Conservation (phyloP, 2,113 vertebrate genomes). For the Sylvietta virens region DNA sequence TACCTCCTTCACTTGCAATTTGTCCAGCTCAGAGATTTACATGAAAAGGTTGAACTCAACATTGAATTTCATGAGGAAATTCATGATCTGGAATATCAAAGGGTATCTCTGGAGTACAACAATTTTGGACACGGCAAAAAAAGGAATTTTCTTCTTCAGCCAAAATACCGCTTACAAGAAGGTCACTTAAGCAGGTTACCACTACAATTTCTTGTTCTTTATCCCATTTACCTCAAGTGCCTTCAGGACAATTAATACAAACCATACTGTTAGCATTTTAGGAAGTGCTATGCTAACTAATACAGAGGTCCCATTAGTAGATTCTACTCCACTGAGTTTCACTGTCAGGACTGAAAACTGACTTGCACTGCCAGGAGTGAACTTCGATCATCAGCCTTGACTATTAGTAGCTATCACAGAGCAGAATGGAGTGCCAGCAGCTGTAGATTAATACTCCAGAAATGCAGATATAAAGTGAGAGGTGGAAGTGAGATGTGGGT, state of each 20-base stretch:
- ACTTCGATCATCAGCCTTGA: neutral
- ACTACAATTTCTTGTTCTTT: neutral
- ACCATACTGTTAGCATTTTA: neutral
- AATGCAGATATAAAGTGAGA: neutral
- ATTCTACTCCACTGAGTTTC: neutral
- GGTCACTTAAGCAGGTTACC: neutral
- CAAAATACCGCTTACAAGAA: neutral
- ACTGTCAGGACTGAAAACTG: neutral
- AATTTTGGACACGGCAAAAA: neutral
- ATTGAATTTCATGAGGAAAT: neutral
- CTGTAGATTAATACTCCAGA: neutral
- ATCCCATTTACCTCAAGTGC: neutral
- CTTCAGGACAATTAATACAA: neutral
- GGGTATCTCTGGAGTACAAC: neutral
- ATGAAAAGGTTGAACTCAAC: neutral
- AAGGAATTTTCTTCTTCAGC: neutral
- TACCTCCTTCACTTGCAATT: slow-evolving; percentile 15
- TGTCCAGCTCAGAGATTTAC: neutral
- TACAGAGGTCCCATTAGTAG: neutral
- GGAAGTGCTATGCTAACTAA: neutral
- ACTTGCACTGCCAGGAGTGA: neutral
- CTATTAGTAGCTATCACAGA: neutral
- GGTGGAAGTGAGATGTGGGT: neutral
- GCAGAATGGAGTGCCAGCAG: neutral
- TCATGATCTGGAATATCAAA: neutral